Evolutionary conservation across 1,140 invertebrate species (phyloP).

Genomic region (Caenorhabditis inopinata): DNA sequence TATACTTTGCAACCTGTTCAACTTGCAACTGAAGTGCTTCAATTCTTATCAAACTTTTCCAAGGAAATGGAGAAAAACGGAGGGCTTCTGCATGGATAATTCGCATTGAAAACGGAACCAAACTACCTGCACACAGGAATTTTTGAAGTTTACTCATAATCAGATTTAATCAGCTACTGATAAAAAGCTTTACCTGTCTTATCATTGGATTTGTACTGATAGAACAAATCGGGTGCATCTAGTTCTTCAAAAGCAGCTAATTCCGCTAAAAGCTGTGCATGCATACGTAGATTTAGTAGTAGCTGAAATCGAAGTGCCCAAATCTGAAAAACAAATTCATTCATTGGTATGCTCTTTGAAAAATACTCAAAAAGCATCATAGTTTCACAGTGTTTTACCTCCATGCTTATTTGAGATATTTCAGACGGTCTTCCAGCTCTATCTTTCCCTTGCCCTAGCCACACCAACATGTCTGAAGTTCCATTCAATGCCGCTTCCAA

Average conservation of each 20-base stretch:
- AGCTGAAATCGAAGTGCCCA: slow-evolving; percentile 59
- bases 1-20: background rate
- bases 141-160: background rate
- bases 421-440: slow-evolving; percentile 37
- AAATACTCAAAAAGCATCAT: too few species aligned
- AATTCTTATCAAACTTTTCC: slow-evolving; percentile 43
- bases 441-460: slow-evolving; percentile 46
- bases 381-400: background rate
- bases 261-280: slow-evolving; percentile 54
- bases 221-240: slow-evolving; percentile 57
- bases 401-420: background rate
- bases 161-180: background rate
- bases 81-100: slow-evolving; percentile 54
- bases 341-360: too few species aligned
- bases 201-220: slow-evolving; percentile 50
- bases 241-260: slow-evolving; percentile 56
- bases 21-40: slow-evolving; percentile 39
- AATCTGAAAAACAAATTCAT: slow-evolving; percentile 44
- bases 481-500: slow-evolving; percentile 42
- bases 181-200: slow-evolving; percentile 4
- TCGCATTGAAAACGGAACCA: slow-evolving; percentile 54
- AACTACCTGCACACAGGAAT: slow-evolving; percentile 33
- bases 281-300: slow-evolving; percentile 52
- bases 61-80: slow-evolving; percentile 51
- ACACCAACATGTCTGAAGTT: slow-evolving; percentile 42